Evolutionary conservation across 1,140 invertebrate species (phyloP).

Genomic region (Solen grandis): DNA sequence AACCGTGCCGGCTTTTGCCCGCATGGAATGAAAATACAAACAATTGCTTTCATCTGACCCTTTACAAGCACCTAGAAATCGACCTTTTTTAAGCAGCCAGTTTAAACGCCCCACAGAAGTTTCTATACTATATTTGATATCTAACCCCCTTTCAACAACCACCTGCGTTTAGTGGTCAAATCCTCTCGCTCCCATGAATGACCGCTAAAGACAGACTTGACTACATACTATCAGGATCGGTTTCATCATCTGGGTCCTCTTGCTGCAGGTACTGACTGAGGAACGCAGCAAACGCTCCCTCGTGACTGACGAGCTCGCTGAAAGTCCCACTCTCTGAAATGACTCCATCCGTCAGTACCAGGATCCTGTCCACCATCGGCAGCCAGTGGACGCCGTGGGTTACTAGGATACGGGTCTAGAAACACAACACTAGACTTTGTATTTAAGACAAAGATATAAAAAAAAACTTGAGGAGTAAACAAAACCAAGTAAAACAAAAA

Average conservation of each 20-base stretch:
- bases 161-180: too few relatives aligned
- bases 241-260: conserved; percentile 60
- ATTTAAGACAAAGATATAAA: not conserved
- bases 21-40: too few relatives aligned
- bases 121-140: too few relatives aligned
- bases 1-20: too few relatives aligned
- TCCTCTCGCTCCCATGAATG: too few relatives aligned
- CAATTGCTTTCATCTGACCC: too few relatives aligned
- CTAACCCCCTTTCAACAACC: too few relatives aligned
- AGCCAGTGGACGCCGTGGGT: conserved; percentile 80
- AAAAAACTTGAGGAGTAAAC: not conserved
- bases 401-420: conserved; percentile 77
- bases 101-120: too few relatives aligned
- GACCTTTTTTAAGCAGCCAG: too few relatives aligned
- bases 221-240: conserved; percentile 70
- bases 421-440: not conserved
- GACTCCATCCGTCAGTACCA: conserved; percentile 77
- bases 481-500: too few relatives aligned
- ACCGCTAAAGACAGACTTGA: too few relatives aligned
- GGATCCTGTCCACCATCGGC: conserved; percentile 77
- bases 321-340: conserved; percentile 79
- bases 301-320: conserved; percentile 70
- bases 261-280: conserved; percentile 64
- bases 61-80: too few relatives aligned
- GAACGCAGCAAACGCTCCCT: conserved; percentile 77